phyloP scores from a whole-genome alignment of 2,888 invertebrate species.

The Tillus elongatus region DNA sequence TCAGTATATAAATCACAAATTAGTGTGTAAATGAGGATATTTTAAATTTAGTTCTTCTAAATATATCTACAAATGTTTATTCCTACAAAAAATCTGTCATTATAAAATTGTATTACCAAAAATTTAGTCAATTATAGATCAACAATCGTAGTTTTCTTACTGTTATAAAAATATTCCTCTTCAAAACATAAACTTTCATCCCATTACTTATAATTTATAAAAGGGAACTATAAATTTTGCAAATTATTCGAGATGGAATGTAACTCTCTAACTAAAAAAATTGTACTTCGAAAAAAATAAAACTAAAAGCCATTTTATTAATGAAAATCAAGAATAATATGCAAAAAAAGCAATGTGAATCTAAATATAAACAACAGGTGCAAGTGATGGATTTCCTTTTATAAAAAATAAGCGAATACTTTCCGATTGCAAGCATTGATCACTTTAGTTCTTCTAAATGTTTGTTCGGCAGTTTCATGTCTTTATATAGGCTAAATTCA shows the following conservation, averaged over 20 bases:
- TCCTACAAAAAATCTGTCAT: too few relatives aligned
- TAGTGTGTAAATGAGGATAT: too few relatives aligned
- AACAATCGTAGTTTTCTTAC: too few relatives aligned
- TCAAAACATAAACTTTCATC: neutral
- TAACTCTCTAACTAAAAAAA: too few relatives aligned
- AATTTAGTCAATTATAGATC: too few relatives aligned
- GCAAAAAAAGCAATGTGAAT: neutral
- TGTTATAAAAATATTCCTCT: neutral
- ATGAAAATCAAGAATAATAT: neutral
- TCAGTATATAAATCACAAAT: too few relatives aligned
- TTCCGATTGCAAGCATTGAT: slow-evolving; percentile 11
- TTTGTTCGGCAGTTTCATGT: slow-evolving; percentile 17
- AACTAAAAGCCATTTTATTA: neutral
- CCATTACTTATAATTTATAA: neutral
- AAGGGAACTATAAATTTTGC: neutral
- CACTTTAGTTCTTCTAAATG: slow-evolving; percentile 21
- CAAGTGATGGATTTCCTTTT: neutral
- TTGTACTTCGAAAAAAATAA: too few relatives aligned
- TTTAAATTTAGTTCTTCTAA: slow-evolving; percentile 12
- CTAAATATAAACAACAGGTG: neutral
- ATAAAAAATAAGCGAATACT: neutral
- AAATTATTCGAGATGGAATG: too few relatives aligned
- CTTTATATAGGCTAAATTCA: slow-evolving; percentile 16
- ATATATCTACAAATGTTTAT: too few relatives aligned
- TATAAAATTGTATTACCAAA: too few relatives aligned